Evolutionary conservation across 2,888 invertebrate species (phyloP), one percentile per base, ranked within the genome.

Genomic region (Eupithecia subumbrata): DNA sequence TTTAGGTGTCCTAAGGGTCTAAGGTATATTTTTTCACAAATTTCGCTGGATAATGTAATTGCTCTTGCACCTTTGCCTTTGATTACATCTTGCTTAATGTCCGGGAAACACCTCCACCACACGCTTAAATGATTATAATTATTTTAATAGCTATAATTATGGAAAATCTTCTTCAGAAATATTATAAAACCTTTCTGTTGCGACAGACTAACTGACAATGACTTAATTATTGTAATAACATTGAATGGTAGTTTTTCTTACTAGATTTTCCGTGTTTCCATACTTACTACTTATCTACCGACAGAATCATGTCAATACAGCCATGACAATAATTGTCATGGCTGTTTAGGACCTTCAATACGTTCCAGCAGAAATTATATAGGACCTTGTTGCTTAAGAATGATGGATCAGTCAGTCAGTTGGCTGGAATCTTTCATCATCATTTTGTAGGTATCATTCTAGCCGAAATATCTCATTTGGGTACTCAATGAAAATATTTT

Each of bases 131-230:
- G 25, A 22, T 40, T 56, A 22, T 60, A 60, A 60, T 60, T 25
- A 56, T 56, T 60, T 25, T 60, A 60, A 60, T 60, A 25, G 5
- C 25, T 14, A 25, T 60, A 60, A 25, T 60, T 25, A 60, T 14
- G 25, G 60, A 60, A 60, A 60, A 60, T 60, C 60, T 60, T 60
- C 56, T 60, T 60, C 56, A 60, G 25, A 60, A 60, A 60, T 11
- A 60, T 12, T 12, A 60, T 4, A 56, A 56, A 11, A 25, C 22
- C 14, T 25, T 60, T 60, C 60, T 60, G 25, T 60, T 60, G 25
- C 12, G 12, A 60, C 60, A 60, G 22, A 11, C 3, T 0, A 48
- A 48, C n/a, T n/a, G 52, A 60, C 22, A 56, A 60, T 25, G 60
- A 60, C 25, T 60, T 12, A 25, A 60, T 60, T 60, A 14, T 5